Evolutionary conservation across 1,140 invertebrate genomes (phyloP), one percentile per base, ranked within the genome.

Genomic region (Drosophila sproati): DNA sequence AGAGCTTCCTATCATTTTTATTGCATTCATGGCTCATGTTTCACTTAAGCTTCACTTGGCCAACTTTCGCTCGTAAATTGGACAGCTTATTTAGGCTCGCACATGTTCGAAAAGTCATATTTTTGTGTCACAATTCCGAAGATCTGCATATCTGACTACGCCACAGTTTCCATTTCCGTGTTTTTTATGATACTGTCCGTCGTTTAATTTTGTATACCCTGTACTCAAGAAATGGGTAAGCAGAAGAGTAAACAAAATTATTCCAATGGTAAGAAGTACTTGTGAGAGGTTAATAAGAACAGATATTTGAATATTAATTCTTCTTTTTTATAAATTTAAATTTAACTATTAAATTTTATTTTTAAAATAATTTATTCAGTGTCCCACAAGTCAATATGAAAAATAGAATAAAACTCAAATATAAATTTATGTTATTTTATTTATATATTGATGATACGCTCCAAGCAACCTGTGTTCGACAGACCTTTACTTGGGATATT

Each of bases 141-240:
- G 80, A 78, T 89, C 77, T 89, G 83, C 85, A 89, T 88, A 89
- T 88, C 64, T 32, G 31, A 43, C 35, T 34, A 52, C 70, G 34
- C 54, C 71, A 72, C 68, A 73, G 60, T 70, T 60, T 34, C 6
- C 62, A 50, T n/a, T 34, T 43, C n/a, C 47, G 67, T 51, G 54
- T 45, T 39, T 78, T 77, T 87, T 86, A 86, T 67, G 78, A 86
- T 66, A 52, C 64, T 67, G 76, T 60, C 82, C 79, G 71, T 60
- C 51, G 45, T 73, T 52, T 45, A 29, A 20, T 6, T 35, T 32
- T 51, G 2, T 29, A 60, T 60, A 60, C 43, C 43, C 57, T 60
- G 5, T 45, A 10, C 37, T 3, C 3, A 41, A 41, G 20, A 20
- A 20, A 20, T 20, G 20, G 0, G 20, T 20, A 20, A 20, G 20